Conservation (phyloP, 1,140 invertebrate genomes). For the Lasioglossum baleicum region DNA sequence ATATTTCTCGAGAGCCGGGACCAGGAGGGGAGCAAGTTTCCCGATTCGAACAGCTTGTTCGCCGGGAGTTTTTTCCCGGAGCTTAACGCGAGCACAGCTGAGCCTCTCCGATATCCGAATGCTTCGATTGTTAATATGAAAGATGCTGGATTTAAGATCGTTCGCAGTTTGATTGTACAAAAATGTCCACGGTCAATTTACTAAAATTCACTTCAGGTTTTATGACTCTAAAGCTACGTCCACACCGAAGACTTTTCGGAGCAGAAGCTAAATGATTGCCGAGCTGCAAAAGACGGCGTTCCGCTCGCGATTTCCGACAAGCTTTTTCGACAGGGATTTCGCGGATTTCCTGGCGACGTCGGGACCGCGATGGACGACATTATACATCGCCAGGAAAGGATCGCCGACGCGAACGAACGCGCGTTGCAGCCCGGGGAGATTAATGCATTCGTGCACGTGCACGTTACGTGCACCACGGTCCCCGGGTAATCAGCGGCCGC, state of each 20-base stretch:
- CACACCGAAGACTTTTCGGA: not conserved
- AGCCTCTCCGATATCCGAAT: too few relatives aligned
- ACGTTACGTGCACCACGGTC: not conserved
- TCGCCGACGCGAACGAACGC: not conserved
- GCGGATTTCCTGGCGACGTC: not conserved
- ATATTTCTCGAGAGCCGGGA: slow-evolving; percentile 30
- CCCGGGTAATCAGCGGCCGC: not conserved
- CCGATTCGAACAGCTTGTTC: not conserved
- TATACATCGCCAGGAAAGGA: not conserved
- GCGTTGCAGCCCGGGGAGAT: not conserved
- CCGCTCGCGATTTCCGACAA: not conserved
- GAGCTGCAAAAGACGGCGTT: too few relatives aligned
- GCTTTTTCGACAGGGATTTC: not conserved
- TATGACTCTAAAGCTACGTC: too few relatives aligned
- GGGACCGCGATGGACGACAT: not conserved
- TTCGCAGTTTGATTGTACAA: too few relatives aligned
- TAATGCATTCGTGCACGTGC: not conserved
- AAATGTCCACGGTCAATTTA: too few relatives aligned
- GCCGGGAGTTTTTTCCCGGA: too few relatives aligned
- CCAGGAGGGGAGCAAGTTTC: not conserved
- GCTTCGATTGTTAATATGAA: too few relatives aligned
- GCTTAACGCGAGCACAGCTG: too few relatives aligned
- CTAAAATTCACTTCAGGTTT: too few relatives aligned
- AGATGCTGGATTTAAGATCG: too few relatives aligned
- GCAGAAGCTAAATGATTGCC: too few relatives aligned